Evolutionary conservation across 2,888 invertebrate genomes (phyloP), one percentile per base, ranked within the genome.

Genomic region (Synergus japonicus): DNA sequence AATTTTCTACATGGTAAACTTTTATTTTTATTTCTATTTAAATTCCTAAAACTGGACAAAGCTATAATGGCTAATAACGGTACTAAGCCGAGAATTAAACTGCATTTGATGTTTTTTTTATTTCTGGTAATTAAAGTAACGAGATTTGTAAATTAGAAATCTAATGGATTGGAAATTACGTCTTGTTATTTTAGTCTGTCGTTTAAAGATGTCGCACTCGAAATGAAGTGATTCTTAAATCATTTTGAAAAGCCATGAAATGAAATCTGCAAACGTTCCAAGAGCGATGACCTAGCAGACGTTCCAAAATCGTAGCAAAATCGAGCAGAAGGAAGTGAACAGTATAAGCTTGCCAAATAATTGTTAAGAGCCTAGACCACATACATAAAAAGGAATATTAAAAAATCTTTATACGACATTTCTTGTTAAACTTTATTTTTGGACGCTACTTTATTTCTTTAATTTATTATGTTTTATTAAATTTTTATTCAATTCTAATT

Each of bases 261-360:
- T 54, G 37, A 29, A 54, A 73, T 41, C 49, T 37, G 37, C 54
- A 73, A 73, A 73, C 54, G 54, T 73, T 41, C 37, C 15, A 46
- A 73, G 73, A 54, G 54, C 73, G n/a, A 73, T 54, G 73, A 73
- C 73, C 73, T 82, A 82, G 76, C 79, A 77, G 78, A 79, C 84
- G 83, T 58, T 85, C 85, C 85, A 80, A 85, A 86, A 85, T 83
- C 82, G 84, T 84, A 81, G 78, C 84, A 83, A 85, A 85, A 84
- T 82, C 81, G 80, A 86, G 82, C 80, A 83, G 82, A 85, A 78
- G 79, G 78, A 58, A 54, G 46, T 5, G n/a, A 22, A 29, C 65
- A 44, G 46, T 69, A 65, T 60, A 78, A 37, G 77, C 78, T 69
- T 76, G 79, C 78, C 77, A 78, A 76, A 73, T 65, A 29, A 46